Conservation (phyloP, 2,888 invertebrate species). For the Lasioglossum malachurum region DNA sequence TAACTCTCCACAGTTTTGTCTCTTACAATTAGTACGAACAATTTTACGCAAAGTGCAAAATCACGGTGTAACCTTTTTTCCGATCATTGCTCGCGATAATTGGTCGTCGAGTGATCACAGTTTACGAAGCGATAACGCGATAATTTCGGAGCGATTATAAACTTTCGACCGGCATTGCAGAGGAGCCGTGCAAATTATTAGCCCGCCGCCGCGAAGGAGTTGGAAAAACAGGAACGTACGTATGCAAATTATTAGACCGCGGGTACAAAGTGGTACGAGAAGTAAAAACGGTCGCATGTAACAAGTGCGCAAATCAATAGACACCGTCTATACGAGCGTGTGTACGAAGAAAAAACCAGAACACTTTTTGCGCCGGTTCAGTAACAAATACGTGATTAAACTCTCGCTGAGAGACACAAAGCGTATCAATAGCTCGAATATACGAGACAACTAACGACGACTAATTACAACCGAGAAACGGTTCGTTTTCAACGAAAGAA, state of each 20-base stretch:
- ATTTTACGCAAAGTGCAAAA: not conserved
- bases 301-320: constrained; percentile 24
- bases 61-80: not conserved
- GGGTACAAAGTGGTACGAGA: not conserved
- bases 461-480: not conserved
- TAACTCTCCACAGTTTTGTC: too few relatives aligned
- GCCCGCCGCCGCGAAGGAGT: not conserved
- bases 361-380: not conserved
- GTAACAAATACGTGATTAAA: not conserved
- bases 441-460: not conserved
- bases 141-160: not conserved
- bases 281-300: not conserved
- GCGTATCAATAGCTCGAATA: not conserved
- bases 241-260: not conserved
- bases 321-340: constrained; percentile 43
- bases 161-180: not conserved
- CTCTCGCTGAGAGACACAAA: not conserved
- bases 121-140: not conserved
- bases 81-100: not conserved
- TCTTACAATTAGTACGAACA: too few relatives aligned
- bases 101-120: not conserved
- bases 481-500: not conserved
- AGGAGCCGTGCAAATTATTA: not conserved
- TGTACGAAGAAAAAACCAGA: not conserved
- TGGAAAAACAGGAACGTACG: not conserved